phyloP scores from a whole-genome alignment of 2,113 vertebrate genomes.

The Monopterus albus region DNA sequence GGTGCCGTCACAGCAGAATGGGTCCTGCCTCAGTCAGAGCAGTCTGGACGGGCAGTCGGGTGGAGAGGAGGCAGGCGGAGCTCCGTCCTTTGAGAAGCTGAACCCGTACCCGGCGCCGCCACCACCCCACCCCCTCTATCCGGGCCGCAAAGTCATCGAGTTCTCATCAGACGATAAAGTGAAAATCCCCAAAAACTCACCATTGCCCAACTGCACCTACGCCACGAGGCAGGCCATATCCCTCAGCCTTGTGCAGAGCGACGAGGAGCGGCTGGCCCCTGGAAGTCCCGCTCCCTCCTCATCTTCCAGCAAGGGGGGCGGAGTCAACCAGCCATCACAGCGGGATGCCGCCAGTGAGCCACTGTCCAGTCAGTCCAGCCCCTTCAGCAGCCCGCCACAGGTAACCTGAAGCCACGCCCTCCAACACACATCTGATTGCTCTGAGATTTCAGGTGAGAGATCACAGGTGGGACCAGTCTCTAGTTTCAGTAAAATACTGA shows the following conservation, averaged over 20 bases:
- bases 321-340: constrained; percentile 68
- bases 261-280: constrained; percentile 77
- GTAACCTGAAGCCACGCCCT: constrained; percentile 32
- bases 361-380: constrained; percentile 88
- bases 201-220: constrained; percentile 96
- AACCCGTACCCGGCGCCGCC: constrained; percentile 92
- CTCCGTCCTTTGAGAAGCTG: constrained; percentile 90
- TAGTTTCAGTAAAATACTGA: no score
- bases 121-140: constrained; percentile 88
- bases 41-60: constrained; percentile 80
- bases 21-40: constrained; percentile 82
- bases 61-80: constrained; percentile 62
- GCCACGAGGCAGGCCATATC: constrained; percentile 98
- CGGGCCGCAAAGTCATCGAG: constrained; percentile 95
- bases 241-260: constrained; percentile 92
- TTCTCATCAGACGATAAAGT: constrained; percentile 96
- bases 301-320: constrained; percentile 67
- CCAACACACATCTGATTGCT: not conserved
- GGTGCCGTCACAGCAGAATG: constrained; percentile 83
- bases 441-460: no score
- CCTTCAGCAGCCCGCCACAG: constrained; percentile 84
- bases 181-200: constrained; percentile 95
- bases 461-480: no score
- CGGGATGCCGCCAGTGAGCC: constrained; percentile 65
- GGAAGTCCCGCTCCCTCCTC: constrained; percentile 86